phyloP scores from a whole-genome alignment of 2,797 vertebrate genomes.

The Gymnocypris eckloni region DNA sequence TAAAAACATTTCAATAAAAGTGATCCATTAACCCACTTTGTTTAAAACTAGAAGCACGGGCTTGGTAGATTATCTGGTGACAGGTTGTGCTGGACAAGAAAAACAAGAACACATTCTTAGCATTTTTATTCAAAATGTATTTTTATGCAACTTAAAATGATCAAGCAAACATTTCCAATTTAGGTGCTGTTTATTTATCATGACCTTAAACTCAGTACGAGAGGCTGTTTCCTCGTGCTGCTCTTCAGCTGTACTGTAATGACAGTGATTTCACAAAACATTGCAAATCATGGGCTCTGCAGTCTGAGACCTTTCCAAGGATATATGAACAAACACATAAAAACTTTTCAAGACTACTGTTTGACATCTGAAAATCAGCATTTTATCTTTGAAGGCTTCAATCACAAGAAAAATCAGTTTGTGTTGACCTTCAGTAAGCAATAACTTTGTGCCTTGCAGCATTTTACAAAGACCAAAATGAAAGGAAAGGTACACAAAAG shows the following conservation, averaged over 20 bases:
- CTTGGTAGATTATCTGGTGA: not conserved
- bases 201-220: not conserved
- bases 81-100: not conserved
- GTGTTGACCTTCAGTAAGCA: conserved; percentile 2
- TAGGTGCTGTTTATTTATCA: not conserved
- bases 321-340: not conserved
- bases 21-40: not conserved
- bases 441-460: conserved; percentile 26
- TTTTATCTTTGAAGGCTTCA: conserved; percentile 14
- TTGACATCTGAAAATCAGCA: conserved; percentile 14
- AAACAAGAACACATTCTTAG: conserved; percentile 19
- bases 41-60: not conserved
- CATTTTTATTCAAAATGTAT: conserved; percentile 31
- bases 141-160: conserved; percentile 26
- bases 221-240: not conserved
- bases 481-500: conserved; percentile 25
- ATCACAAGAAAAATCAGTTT: not conserved
- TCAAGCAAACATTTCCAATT: conserved; percentile 19
- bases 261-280: conserved; percentile 13
- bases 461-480: conserved; percentile 33
- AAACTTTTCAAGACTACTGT: not conserved
- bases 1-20: not conserved
- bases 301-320: not conserved
- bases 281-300: not conserved
- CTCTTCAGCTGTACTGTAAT: conserved; percentile 1